Evolutionary conservation across 2,113 vertebrate species (phyloP).

Genomic region (Chlorodrepanis virens): DNA sequence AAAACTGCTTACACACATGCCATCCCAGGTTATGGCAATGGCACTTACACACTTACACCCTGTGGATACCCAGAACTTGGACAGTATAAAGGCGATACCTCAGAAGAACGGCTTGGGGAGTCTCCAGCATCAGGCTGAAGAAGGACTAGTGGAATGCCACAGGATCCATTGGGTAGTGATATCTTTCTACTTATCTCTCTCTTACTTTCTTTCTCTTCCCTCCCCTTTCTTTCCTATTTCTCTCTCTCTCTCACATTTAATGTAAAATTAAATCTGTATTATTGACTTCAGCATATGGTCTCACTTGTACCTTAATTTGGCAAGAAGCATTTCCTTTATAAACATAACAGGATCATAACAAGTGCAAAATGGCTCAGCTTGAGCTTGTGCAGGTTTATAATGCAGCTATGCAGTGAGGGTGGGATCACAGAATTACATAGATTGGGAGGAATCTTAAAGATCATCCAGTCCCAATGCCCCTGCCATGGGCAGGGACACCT

Average conservation of each 20-base stretch:
- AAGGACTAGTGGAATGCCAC: neutral
- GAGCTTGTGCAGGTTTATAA: neutral
- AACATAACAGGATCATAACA: neutral
- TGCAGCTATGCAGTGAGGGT: neutral
- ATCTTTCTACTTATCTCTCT: neutral
- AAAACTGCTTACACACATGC: neutral
- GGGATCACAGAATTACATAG: neutral
- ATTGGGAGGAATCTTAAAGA: neutral
- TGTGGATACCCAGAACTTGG: neutral
- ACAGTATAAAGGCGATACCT: neutral
- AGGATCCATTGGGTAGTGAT: neutral
- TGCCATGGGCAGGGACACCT: neutral
- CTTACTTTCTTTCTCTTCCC: neutral
- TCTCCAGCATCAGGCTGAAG: neutral
- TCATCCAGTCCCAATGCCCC: rapidly evolving
- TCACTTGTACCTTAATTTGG: neutral
- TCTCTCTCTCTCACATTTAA: neutral
- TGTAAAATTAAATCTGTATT: neutral
- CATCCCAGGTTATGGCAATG: neutral
- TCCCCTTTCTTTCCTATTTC: neutral
- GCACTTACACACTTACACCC: neutral
- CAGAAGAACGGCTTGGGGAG: neutral
- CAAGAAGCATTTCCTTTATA: neutral
- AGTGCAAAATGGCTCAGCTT: neutral
- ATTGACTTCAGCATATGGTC: neutral